A percentile compares a stretch with the other conserved stretches of the same genome.
These are phyloP conservation scores for Ascidia mentula DNA, from an alignment of 23 tunicate species.

Conservation along the genomic window DNA sequence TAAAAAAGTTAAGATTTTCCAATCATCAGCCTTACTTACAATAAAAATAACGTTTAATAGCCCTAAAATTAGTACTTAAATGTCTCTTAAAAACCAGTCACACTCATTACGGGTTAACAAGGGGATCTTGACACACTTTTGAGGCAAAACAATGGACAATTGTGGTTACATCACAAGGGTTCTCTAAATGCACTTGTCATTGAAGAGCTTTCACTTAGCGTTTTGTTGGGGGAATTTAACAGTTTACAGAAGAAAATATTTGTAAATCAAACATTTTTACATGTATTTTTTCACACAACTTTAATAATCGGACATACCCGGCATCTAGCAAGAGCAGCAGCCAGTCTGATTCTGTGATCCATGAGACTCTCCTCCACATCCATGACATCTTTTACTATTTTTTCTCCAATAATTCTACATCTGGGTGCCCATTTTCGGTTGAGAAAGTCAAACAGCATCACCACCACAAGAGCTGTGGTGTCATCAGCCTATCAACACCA, in stretches of 20 bases:
- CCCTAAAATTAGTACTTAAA: no score
- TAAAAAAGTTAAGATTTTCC: no score
- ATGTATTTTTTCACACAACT: neutral
- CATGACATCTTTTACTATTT: slow-evolving; percentile 24
- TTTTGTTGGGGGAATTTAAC: neutral
- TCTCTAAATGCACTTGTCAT: neutral
- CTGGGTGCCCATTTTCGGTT: slow-evolving; percentile 81
- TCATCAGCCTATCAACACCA: slow-evolving; percentile 61
- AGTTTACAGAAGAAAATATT: neutral
- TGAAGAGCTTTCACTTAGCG: neutral
- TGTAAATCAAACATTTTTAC: neutral
- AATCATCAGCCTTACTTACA: no score
- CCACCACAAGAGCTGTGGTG: slow-evolving; percentile 75
- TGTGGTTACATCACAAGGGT: neutral
- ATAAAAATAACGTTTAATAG: no score
- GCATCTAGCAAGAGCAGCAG: slow-evolving; percentile 86
- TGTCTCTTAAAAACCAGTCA: neutral
- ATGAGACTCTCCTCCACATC: slow-evolving; percentile 52
- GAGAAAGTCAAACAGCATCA: slow-evolving; percentile 86
- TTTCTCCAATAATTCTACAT: slow-evolving; percentile 62
- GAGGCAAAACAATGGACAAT: neutral
- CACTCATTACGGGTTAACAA: slow-evolving; percentile 13
- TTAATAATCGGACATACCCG: slow-evolving; percentile 45
- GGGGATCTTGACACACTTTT: neutral
- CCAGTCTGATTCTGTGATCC: slow-evolving; percentile 73